These are phyloP conservation scores for Paedocypris sp. DNA, from an alignment of 2,113 vertebrate species.

Conservation along the genomic window DNA sequence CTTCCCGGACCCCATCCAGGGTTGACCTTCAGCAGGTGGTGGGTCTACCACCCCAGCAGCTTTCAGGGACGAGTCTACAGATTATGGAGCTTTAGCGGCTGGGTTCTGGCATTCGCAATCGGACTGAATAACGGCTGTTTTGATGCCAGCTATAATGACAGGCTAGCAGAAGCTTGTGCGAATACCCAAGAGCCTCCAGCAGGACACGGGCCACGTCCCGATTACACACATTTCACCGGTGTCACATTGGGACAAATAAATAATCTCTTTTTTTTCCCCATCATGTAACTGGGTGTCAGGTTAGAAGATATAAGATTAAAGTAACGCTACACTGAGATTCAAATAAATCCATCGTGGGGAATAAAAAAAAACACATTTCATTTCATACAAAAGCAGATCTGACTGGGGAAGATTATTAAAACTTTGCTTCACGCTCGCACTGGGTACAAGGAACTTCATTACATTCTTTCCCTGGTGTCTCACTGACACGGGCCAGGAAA, in stretches of 20 bases:
- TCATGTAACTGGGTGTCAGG: neutral
- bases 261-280: neutral
- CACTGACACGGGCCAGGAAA: neutral
- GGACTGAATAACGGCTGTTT: slow-evolving; percentile 35
- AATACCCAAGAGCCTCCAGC: neutral
- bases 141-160: slow-evolving; percentile 33
- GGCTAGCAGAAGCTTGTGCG: slow-evolving; percentile 1
- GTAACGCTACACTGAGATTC: neutral
- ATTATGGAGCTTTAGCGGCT: slow-evolving; percentile 36
- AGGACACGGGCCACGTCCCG: neutral
- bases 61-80: slow-evolving; percentile 22
- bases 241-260: neutral
- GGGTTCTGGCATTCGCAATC: slow-evolving; percentile 26
- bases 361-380: neutral
- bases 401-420: neutral
- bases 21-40: slow-evolving; percentile 33
- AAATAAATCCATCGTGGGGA: slow-evolving; percentile 6
- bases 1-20: slow-evolving; percentile 26
- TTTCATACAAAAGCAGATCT: neutral
- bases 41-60: slow-evolving; percentile 5
- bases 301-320: no score
- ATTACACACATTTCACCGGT: neutral
- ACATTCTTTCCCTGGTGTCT: slow-evolving; percentile 20
- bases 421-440: slow-evolving; percentile 7
- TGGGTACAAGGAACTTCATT: slow-evolving; percentile 18